Conservation (phyloP, 2,113 vertebrate species). For the Rhinopomastus cyanomelas region DNA sequence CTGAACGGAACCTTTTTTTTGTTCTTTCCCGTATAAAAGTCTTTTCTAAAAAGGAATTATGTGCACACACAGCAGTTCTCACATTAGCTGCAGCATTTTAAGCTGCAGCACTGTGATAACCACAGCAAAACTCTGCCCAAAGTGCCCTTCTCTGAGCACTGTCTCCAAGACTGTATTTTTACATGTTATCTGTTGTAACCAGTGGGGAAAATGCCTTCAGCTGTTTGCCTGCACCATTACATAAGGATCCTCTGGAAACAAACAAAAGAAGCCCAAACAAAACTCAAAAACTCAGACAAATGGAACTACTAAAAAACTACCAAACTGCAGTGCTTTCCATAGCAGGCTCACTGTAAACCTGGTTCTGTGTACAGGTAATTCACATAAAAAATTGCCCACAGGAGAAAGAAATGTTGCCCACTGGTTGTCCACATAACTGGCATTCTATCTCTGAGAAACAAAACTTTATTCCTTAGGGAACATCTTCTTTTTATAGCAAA, state of each 20-base stretch:
- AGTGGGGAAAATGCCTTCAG: not conserved
- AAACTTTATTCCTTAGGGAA: not conserved
- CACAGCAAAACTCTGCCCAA: not conserved
- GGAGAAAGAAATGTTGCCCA: not conserved
- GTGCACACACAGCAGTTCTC: not conserved
- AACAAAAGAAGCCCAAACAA: not conserved
- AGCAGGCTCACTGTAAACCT: constrained; percentile 16
- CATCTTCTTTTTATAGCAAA: not conserved
- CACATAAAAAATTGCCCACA: not conserved
- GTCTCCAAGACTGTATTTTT: not conserved
- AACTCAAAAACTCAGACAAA: not conserved
- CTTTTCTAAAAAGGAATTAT: not conserved
- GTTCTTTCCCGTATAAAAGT: not conserved
- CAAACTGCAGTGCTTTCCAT: constrained; percentile 1
- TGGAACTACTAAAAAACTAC: not conserved
- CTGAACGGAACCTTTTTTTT: not conserved
- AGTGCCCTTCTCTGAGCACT: not conserved
- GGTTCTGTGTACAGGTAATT: not conserved
- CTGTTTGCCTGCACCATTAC: constrained; percentile 52
- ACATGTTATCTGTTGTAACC: not conserved
- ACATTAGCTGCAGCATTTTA: not conserved
- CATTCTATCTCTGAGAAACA: not conserved
- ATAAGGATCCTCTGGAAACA: constrained; percentile 22
- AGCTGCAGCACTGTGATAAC: not conserved
- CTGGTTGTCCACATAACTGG: not conserved